These are phyloP conservation scores for Entelurus aequoreus DNA, from an alignment of 2,113 vertebrate genomes.

Conservation along the genomic window DNA sequence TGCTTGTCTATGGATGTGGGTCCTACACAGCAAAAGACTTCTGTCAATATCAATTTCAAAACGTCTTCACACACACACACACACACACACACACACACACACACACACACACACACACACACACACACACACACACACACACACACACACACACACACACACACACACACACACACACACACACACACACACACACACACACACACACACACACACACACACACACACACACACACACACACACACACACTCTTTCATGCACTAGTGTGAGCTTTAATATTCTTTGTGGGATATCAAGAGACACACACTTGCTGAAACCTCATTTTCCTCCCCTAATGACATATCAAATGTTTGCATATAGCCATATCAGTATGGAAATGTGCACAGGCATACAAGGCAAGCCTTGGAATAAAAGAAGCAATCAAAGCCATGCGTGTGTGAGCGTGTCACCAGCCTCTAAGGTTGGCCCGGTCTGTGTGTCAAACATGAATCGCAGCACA, in stretches of 20 bases:
- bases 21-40: background rate
- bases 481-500: conserved; percentile 47
- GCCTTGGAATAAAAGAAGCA: conserved; percentile 58
- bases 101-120: too few species aligned
- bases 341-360: conserved; percentile 69
- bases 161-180: too few species aligned
- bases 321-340: conserved; percentile 66
- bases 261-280: conserved; percentile 22
- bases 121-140: too few species aligned
- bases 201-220: too few species aligned
- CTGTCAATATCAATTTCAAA: background rate
- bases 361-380: conserved; percentile 68
- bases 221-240: too few species aligned
- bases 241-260: background rate
- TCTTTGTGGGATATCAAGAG: conserved; percentile 41
- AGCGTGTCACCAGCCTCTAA: conserved; percentile 51
- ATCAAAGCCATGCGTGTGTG: conserved; percentile 44
- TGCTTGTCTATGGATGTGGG: background rate
- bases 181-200: too few species aligned
- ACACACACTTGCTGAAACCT: conserved; percentile 53
- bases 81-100: too few species aligned
- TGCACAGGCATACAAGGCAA: conserved; percentile 20
- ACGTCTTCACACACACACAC: too few species aligned
- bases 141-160: too few species aligned
- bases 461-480: conserved; percentile 48